phyloP scores from a whole-genome alignment of 2,888 invertebrate genomes.

The Tupiocoris notatus region DNA sequence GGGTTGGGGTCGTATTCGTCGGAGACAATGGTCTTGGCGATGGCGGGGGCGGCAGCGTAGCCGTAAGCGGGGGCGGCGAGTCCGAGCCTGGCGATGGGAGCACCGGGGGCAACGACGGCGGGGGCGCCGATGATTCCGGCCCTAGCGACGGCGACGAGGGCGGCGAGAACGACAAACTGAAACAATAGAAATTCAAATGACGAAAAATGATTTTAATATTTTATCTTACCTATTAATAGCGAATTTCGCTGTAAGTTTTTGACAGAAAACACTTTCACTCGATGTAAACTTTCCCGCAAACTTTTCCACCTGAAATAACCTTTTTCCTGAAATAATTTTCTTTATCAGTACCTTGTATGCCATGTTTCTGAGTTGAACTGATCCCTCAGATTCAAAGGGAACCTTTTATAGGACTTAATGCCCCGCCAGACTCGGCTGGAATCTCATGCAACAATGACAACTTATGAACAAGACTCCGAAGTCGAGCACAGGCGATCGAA shows the following conservation, averaged over 20 bases:
- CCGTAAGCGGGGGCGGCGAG: constrained; percentile 13
- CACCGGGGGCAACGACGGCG: constrained; percentile 42
- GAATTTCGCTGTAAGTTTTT: no score
- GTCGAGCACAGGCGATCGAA: no score
- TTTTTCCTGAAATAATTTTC: no score
- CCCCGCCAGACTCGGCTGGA: not conserved
- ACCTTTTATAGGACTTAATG: not conserved
- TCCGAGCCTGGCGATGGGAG: constrained; percentile 16
- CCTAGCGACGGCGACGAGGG: constrained; percentile 45
- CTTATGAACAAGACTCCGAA: not conserved
- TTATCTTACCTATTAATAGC: no score
- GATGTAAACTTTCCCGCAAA: no score
- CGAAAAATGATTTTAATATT: no score
- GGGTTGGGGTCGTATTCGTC: constrained; percentile 36
- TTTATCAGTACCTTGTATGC: not conserved
- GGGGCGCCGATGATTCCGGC: constrained; percentile 46
- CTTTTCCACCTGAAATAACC: no score
- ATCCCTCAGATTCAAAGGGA: no score
- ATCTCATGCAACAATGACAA: not conserved
- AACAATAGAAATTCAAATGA: no score
- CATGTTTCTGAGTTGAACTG: not conserved
- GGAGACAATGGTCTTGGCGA: constrained; percentile 28
- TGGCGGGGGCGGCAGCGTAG: constrained; percentile 27
- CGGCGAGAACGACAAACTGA: constrained; percentile 46
- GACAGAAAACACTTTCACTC: no score